A percentile compares a stretch with the other conserved stretches of the same genome.
Conservation (phyloP, 2,888 invertebrate species). For the Hyppa rectilinea region DNA sequence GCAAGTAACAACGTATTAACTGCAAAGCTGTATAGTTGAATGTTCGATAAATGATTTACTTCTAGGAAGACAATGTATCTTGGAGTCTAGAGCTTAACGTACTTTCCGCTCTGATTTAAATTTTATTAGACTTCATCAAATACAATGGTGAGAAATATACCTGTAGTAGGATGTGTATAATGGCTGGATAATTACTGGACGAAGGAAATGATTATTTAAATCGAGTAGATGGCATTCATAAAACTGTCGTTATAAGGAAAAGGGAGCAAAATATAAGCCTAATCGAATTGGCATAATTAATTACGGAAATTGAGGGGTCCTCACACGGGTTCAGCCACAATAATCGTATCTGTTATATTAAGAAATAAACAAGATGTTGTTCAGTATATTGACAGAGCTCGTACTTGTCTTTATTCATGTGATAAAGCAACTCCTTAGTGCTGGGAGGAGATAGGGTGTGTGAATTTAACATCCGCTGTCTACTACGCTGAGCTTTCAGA, state of each 20-base stretch:
- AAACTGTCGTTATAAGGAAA: slow-evolving; percentile 56
- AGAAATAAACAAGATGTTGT: neutral
- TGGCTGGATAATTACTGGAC: slow-evolving; percentile 64
- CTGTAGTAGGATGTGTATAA: slow-evolving; percentile 62
- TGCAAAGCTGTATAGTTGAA: slow-evolving; percentile 40
- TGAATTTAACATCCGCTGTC: slow-evolving; percentile 80
- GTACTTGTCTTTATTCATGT: slow-evolving; percentile 45
- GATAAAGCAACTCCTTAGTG: slow-evolving; percentile 43
- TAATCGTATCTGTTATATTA: slow-evolving; percentile 32
- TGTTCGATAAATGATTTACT: slow-evolving; percentile 46
- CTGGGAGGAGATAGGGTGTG: slow-evolving; percentile 73
- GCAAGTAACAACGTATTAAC: slow-evolving; percentile 62
- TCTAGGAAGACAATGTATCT: slow-evolving; percentile 38
- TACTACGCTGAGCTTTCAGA: slow-evolving; percentile 56
- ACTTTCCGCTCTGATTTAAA: slow-evolving; percentile 32
- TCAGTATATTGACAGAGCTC: slow-evolving; percentile 15
- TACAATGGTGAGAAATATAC: slow-evolving; percentile 66
- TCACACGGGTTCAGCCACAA: neutral
- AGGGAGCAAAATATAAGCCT: slow-evolving; percentile 42
- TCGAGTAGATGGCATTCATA: slow-evolving; percentile 61
- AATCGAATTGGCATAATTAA: slow-evolving; percentile 38
- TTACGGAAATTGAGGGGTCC: slow-evolving; percentile 21
- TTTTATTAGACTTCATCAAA: slow-evolving; percentile 47
- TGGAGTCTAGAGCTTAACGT: slow-evolving; percentile 32
- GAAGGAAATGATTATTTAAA: slow-evolving; percentile 71